Evolutionary conservation across 2,888 invertebrate species (phyloP), one percentile per base, ranked within the genome.

Genomic region (Drosophila hamatofila): DNA sequence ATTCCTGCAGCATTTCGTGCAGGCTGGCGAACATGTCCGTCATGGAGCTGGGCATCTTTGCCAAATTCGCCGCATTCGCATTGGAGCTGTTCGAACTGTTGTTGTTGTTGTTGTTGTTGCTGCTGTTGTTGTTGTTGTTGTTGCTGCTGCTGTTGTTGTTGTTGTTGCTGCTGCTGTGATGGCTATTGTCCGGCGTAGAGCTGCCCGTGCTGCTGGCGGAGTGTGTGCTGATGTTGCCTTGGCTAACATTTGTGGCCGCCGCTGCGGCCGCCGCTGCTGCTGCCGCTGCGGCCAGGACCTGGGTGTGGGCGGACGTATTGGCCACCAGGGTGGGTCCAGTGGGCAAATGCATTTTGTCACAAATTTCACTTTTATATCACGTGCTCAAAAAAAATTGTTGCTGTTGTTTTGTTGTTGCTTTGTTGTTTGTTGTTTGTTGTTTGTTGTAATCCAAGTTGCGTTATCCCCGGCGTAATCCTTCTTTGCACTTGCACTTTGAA

Each of bases 1-100:
- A 97, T 91, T 97, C 97, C 93, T 96, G 95, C 80, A 97, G 95
- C 90, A 96, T 95, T 89, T 97, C 96, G 91, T 96, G 95, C 84
- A 97, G 94, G 84, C 95, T 95, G 80, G 95, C 94, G 93, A 95
- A 96, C 93, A 96, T 95, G 88, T 97, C 96, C 92, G 96, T 95
- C 94, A 95, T 96, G 80, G 94, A 94, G 79, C 94, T 94, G 87
- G 94, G 94, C 91, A 94, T 92, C 81, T 91, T 92, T 42, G 91
- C 89, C 51, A 91, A 73, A 49, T 81, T 83, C 14, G 76, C 92
- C 91, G 71, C 21, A 46, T 42, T 69, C 37, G 49, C 16, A n/a
- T 56, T 74, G 21, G 55, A 76, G 35, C 21, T 51, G 18, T 62
- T 87, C 46, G 58, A 18, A 37, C 35, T 66, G 33, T 14, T 77